Evolutionary conservation across 2,113 vertebrate genomes (phyloP), one percentile per base, ranked within the genome.

Genomic region (Balaeniceps rex): DNA sequence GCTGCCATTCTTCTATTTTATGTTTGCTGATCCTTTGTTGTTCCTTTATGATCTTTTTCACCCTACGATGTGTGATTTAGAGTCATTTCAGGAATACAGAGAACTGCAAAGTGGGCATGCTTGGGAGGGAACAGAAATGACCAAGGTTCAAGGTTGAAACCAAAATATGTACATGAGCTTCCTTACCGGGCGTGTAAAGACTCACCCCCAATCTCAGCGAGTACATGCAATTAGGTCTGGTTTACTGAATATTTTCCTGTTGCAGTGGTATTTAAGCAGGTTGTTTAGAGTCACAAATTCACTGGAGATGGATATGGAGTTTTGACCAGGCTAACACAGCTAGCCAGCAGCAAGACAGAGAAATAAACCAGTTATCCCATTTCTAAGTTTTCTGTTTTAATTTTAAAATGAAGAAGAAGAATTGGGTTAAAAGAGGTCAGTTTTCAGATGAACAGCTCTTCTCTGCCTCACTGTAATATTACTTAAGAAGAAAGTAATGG

Each of bases 1-100:
- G 90, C 93, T 97, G 96, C 94, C 84, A 95, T 95, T 97, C 97
- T 98, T 96, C 97, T 96, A 95, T 95, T 97, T 97, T 97, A 98
- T 98, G 96, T 95, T 97, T 97, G 97, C 95, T 71, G 80, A 94
- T 96, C 88, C 93, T 97, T 98, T 97, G 97, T 88, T 96, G 87
- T 97, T 97, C 96, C 94, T 95, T 97, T 96, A 96, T 96, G 96
- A 93, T 98, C 95, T 91, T 92, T 97, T 94, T 81, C 84, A 97
- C 93, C 91, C 85, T 94, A 89, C 28, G 7, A 89, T 82, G 89
- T 94, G 95, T 97, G 96, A 97, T 98, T 97, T 98, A 97, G 79
- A 83, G 84, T 54, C 64, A 44, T 88, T 95, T 77, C 78, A 97
- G 95, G 94, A 94, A 46, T 80, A 81, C 83, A 83, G 80, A 83